Evolutionary conservation across 2,888 invertebrate genomes (phyloP).

Genomic region (Xanthia icteritia): DNA sequence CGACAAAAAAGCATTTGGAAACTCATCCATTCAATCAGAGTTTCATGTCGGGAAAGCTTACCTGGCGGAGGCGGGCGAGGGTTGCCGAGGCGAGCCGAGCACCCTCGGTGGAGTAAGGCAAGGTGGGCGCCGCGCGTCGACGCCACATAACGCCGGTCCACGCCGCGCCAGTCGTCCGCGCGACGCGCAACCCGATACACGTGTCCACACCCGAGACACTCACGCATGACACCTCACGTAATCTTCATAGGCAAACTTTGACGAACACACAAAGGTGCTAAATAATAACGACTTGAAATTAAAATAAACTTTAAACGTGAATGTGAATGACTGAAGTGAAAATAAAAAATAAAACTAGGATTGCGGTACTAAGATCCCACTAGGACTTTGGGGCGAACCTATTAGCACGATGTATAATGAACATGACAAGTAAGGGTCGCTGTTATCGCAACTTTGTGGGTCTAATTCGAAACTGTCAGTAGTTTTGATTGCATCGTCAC

Average conservation of each 20-base stretch:
- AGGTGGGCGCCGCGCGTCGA: conserved; percentile 70
- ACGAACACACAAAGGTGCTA: conserved; percentile 54
- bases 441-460: conserved; percentile 62
- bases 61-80: conserved; percentile 78
- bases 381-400: conserved; percentile 55
- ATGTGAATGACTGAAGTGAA: conserved; percentile 66
- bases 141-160: conserved; percentile 47
- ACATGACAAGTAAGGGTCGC: conserved; percentile 65
- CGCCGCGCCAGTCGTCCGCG: conserved; percentile 79
- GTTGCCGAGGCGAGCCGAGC: conserved; percentile 73
- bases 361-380: conserved; percentile 45
- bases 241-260: conserved; percentile 73
- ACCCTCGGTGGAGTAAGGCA: conserved; percentile 67
- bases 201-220: conserved; percentile 58
- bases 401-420: conserved; percentile 65
- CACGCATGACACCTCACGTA: conserved; percentile 73
- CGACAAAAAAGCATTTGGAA: conserved; percentile 67
- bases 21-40: conserved; percentile 73
- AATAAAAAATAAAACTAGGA: conserved; percentile 16
- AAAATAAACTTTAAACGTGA: conserved; percentile 51
- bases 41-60: conserved; percentile 71
- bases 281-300: conserved; percentile 34
- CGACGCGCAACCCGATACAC: conserved; percentile 72
- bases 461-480: conserved; percentile 63
- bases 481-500: conserved; percentile 64